Evolutionary conservation across 2,888 invertebrate genomes (phyloP).

Genomic region (Thecophora atra): DNA sequence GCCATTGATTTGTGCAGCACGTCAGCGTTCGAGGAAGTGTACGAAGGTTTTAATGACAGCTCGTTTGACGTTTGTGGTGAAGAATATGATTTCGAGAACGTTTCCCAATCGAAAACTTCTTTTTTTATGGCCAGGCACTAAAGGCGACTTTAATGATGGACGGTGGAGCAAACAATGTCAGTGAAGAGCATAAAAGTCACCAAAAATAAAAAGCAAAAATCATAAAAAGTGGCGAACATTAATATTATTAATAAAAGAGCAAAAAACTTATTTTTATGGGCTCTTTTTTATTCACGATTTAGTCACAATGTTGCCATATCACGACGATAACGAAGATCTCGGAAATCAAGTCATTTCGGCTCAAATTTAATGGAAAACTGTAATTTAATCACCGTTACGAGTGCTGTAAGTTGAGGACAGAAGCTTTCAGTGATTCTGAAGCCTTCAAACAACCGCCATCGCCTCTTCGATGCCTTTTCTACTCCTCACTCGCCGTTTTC

Average conservation of each 20-base stretch:
- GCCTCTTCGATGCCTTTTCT: background rate
- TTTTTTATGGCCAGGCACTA: conserved; percentile 12
- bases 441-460: background rate
- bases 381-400: background rate
- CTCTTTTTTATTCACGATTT: background rate
- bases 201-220: conserved; percentile 16
- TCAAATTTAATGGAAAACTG: background rate
- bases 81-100: conserved; percentile 15
- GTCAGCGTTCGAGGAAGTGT: conserved; percentile 43
- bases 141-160: conserved; percentile 22
- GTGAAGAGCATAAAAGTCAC: conserved; percentile 17
- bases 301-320: conserved; percentile 18
- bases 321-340: background rate
- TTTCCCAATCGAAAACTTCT: conserved; percentile 6
- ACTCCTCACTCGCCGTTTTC: no score
- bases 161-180: conserved; percentile 1
- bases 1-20: conserved; percentile 57
- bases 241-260: conserved; percentile 27
- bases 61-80: background rate
- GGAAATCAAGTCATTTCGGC: background rate
- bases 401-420: background rate
- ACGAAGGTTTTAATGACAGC: conserved; percentile 20
- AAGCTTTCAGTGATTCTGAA: background rate
- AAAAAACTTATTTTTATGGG: conserved; percentile 17
- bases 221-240: conserved; percentile 18